Base-by-base conservation (phyloP, 2,113 vertebrate genomes). In the Hypocryptadius cinnamomeus region DNA sequence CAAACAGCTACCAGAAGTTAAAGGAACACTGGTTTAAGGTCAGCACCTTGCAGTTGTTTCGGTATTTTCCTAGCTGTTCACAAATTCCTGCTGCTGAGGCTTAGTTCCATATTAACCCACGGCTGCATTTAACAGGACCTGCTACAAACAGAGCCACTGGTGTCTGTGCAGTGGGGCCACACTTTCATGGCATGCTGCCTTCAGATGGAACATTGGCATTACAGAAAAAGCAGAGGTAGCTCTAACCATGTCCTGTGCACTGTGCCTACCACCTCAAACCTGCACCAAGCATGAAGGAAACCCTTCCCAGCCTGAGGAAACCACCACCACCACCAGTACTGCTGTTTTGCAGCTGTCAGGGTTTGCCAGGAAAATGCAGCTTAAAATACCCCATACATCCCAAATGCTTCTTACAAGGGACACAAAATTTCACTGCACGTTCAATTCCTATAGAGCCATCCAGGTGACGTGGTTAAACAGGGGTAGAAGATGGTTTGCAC, bases 1-100 rank as follows among this genome's bases (percentile, higher is more conserved):
- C 93, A 88, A 94, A 92, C 51, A 84, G 90, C 73, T 71, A 80
- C 89, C 79, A 73, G 66, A 84, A 96, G 93, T 92, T 96, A 91
- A 96, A 97, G 79, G 89, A 97, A 97, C 96, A 97, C 94, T 80
- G 81, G 86, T 93, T 95, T 95, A 92, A 97, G 95, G 97, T 97
- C 97, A 96, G 85, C 89, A 96, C 91, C 82, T 87, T 80, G 89
- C 66, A 64, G 69, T 89, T 96, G 89, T 97, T 97, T 92, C 3
- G 0, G 88, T 24, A 50, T 90, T 95, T 95, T 90, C 91, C 54
- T 60, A 79, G 92, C 82, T 90, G 89, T 94, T 96, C 79, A 81
- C 87, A 90, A 56, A 94, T 92, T 93, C 89, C 76, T 90, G 71
- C 48, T 61, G 87, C 60, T 76, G 90, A 85, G 40, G 42, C 76